A percentile compares a stretch with the other conserved stretches of the same genome.
Conservation (phyloP, 2,113 vertebrate genomes). For the Asarcornis scutulata region DNA sequence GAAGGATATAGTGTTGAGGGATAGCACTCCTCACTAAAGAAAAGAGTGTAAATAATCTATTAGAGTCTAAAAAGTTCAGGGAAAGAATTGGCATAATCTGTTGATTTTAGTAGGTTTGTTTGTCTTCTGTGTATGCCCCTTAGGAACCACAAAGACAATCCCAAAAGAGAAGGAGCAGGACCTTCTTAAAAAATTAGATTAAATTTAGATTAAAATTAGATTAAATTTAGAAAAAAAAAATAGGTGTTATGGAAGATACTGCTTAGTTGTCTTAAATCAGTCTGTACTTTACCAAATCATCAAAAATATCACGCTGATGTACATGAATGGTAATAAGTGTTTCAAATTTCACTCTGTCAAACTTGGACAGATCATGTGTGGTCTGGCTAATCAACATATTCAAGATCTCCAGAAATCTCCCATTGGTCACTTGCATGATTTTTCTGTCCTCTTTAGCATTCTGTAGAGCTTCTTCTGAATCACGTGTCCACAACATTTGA, state of each 20-base stretch:
- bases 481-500: conserved; percentile 91
- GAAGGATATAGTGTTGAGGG: background rate
- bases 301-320: conserved; percentile 93
- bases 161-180: background rate
- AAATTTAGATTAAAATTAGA: too few relatives aligned
- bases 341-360: conserved; percentile 91
- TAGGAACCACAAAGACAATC: background rate
- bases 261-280: background rate
- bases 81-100: background rate
- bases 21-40: background rate
- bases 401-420: conserved; percentile 88
- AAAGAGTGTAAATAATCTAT: background rate
- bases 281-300: conserved; percentile 84
- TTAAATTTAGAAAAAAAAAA: background rate
- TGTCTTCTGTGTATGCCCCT: background rate
- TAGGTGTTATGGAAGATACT: background rate
- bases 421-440: conserved; percentile 87
- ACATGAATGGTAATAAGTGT: conserved; percentile 93
- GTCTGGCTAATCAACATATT: conserved; percentile 89
- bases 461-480: conserved; percentile 85
- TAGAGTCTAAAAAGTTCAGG: background rate
- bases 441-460: conserved; percentile 86
- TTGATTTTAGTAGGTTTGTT: background rate
- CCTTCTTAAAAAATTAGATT: too few relatives aligned
- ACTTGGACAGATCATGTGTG: conserved; percentile 83